Conservation (phyloP, 2,888 invertebrate species). For the Agrenia bidenticulata region DNA sequence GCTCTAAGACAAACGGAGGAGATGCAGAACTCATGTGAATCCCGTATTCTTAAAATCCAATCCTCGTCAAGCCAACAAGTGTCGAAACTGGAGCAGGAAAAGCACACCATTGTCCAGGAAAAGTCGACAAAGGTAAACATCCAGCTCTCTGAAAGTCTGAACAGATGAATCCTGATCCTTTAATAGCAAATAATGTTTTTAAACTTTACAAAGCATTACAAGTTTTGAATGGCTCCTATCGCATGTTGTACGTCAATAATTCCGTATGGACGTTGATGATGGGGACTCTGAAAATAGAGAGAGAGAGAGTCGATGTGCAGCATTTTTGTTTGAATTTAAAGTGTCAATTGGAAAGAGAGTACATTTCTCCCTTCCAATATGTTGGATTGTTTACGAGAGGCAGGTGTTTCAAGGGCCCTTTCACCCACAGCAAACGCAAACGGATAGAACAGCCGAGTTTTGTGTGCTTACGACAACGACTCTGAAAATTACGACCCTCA, state of each 20-base stretch:
- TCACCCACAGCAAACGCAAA: neutral
- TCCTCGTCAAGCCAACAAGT: neutral
- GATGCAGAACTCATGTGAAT: constrained; percentile 1
- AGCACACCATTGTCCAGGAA: neutral
- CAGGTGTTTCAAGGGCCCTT: constrained; percentile 13
- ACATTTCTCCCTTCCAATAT: neutral
- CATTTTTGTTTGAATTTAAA: no score
- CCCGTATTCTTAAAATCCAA: constrained; percentile 10
- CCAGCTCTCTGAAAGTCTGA: no score
- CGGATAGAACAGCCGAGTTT: neutral
- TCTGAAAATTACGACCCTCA: no score
- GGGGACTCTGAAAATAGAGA: no score
- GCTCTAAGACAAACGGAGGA: constrained; percentile 13
- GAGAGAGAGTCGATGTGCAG: no score
- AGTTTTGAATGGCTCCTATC: constrained; percentile 10
- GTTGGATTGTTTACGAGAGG: constrained; percentile 13
- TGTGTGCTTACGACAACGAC: neutral
- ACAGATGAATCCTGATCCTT: no score
- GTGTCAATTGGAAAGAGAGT: constrained; percentile 15
- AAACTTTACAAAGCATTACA: no score
- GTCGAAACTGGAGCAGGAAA: neutral
- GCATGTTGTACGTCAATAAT: constrained; percentile 18
- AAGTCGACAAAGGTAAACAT: neutral
- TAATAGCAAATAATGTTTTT: no score
- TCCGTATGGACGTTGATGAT: neutral